Conservation (phyloP, 2,888 invertebrate genomes). For the Onthophagus sagittarius region DNA sequence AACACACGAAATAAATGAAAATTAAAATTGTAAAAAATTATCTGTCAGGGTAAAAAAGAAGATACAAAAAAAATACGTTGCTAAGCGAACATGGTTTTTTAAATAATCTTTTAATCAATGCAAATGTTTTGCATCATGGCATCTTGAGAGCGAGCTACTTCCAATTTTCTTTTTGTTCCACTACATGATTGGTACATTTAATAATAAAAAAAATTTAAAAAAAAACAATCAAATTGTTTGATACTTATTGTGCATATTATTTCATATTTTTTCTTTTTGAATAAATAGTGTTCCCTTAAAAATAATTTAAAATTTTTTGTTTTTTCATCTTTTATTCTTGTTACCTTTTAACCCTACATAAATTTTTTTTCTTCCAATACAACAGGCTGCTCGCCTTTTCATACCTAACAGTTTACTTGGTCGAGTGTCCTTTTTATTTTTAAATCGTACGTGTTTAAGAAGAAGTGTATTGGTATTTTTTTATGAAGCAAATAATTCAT, state of each 20-base stretch:
- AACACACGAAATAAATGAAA: slow-evolving; percentile 3
- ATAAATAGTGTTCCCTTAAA: slow-evolving; percentile 52
- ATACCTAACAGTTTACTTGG: slow-evolving; percentile 14
- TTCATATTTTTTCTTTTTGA: slow-evolving; percentile 41
- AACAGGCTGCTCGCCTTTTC: slow-evolving; percentile 17
- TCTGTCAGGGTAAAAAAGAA: slow-evolving; percentile 24
- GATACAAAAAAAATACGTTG: slow-evolving; percentile 14
- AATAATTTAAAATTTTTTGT: slow-evolving; percentile 6
- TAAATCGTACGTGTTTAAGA: slow-evolving; percentile 20
- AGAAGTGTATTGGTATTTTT: background rate
- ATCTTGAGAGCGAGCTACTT: slow-evolving; percentile 29
- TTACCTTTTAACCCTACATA: background rate
- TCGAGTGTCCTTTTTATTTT: slow-evolving; percentile 24
- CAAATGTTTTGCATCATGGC: slow-evolving; percentile 31
- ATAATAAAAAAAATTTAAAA: slow-evolving; percentile 23
- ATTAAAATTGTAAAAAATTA: slow-evolving; percentile 25
- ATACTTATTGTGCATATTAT: slow-evolving; percentile 41
- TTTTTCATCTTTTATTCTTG: slow-evolving; percentile 2
- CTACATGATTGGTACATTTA: slow-evolving; percentile 43
- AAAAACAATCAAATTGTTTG: slow-evolving; percentile 35
- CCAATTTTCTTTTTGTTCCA: slow-evolving; percentile 22
- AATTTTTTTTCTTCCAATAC: background rate
- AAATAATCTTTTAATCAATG: slow-evolving; percentile 25
- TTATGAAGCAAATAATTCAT: background rate
- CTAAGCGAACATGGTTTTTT: slow-evolving; percentile 18